Conservation (phyloP, 2,888 invertebrate species). For the Acholoe squamosa region DNA sequence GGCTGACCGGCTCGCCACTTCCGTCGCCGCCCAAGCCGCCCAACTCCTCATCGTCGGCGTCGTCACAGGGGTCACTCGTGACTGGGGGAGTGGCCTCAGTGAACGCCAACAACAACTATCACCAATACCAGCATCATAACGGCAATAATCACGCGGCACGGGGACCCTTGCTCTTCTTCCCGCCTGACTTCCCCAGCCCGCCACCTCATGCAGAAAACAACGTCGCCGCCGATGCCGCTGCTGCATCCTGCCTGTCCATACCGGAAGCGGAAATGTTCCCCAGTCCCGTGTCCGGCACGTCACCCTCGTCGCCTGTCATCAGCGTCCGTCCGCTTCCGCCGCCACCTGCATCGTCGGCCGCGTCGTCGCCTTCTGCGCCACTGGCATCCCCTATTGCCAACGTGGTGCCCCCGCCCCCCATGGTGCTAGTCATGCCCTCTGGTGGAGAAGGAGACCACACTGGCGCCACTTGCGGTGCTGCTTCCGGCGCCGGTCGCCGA, state of each 20-base stretch:
- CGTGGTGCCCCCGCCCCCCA: neutral
- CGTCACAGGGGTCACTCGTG: neutral
- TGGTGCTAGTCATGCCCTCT: neutral
- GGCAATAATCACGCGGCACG: neutral
- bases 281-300: slow-evolving; percentile 55
- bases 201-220: neutral
- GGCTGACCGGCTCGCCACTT: neutral
- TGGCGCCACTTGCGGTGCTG: neutral
- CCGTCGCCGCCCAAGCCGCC: neutral
- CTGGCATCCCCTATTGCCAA: neutral
- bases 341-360: slow-evolving; percentile 35
- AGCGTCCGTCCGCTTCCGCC: neutral
- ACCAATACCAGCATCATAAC: neutral
- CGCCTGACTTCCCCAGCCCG: neutral
- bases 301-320: slow-evolving; percentile 12
- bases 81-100: neutral
- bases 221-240: slow-evolving; percentile 31
- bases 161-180: slow-evolving; percentile 34
- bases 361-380: slow-evolving; percentile 32
- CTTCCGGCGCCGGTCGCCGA: slow-evolving; percentile 29
- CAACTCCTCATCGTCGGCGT: neutral
- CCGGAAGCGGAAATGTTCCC: slow-evolving; percentile 50
- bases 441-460: neutral
- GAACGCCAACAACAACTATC: neutral
- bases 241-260: slow-evolving; percentile 35